Base-by-base conservation (phyloP, 1,140 invertebrate genomes). In the Leptonema lineaticorne region DNA sequence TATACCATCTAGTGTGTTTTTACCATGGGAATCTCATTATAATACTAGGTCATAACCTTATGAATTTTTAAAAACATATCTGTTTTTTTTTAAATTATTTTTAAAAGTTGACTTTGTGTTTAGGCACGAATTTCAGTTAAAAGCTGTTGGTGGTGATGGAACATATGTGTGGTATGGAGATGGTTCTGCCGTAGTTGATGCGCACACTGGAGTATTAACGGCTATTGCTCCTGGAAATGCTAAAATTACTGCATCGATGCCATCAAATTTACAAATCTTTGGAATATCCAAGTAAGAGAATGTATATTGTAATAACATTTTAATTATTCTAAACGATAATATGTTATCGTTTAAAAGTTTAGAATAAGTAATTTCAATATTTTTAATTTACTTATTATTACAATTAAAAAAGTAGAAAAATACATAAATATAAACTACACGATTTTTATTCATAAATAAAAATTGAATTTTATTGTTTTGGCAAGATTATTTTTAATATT, bases 21-120 rank as follows among this genome's bases (percentile, higher is more conserved):
- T 92, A 41, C 90, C 90, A 0, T 93, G 90, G 90, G 87, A 91
- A 78, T 83, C 86, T 27, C 76, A 30, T 28, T 50, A 50, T 50
- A 27, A 64, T 26, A 45, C 30, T 24, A 62, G 59, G 59, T 62
- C 11, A 29, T 41, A 45, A 20, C 1, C 24, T 41, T 41, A 53
- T 53, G 7, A 2, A 26, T 53, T 9, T 26, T 26, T 14, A 0
- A 6, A 26, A 26, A 26, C 22, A 53, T 53, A 14, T 20, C 2
- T 48, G 37, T 41, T 2, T 41, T 33, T 50, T 28, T 18, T 29
- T 28, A 26, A 14, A 29, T 33, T 30, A 63, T 63, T 22, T 22
- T 4, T 63, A 57, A 28, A 57, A 29, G 58, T 59, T 30, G 16
- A n/a, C n/a, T n/a, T 67, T 37, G n/a, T 41, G 60, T 62, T 16